Evolutionary conservation across 1,140 invertebrate genomes (phyloP).

Genomic region (Leptopilina clavipes): DNA sequence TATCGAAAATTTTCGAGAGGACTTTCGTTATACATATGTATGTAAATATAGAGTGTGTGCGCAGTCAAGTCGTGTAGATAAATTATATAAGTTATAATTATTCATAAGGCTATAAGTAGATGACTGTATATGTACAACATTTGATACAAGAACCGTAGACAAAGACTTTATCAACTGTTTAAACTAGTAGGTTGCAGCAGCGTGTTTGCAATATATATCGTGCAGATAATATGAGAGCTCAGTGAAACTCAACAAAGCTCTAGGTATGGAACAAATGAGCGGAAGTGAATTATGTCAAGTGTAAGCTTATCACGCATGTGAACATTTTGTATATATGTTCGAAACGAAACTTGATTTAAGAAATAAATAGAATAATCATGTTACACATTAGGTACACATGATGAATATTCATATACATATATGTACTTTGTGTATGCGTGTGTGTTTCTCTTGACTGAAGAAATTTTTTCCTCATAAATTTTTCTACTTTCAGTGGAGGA

Average conservation of each 20-base stretch:
- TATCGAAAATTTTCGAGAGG: too few species aligned
- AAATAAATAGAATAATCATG: background rate
- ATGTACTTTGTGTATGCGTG: background rate
- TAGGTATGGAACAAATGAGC: background rate
- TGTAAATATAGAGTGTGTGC: too few species aligned
- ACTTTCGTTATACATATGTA: background rate
- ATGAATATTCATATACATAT: conserved; percentile 1
- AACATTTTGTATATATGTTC: background rate
- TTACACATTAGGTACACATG: background rate
- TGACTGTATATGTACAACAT: conserved; percentile 1
- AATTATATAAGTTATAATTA: conserved; percentile 17
- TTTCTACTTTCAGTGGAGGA: too few species aligned
- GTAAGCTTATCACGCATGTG: conserved; percentile 7
- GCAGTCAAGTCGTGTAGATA: background rate
- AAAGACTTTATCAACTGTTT: conserved; percentile 20
- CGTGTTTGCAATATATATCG: conserved; percentile 16
- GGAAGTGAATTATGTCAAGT: conserved; percentile 20
- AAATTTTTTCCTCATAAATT: background rate
- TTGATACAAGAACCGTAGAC: conserved; percentile 19
- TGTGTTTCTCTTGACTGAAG: too few species aligned
- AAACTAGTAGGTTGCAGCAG: background rate
- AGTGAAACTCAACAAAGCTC: conserved; percentile 15
- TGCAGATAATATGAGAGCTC: conserved; percentile 11
- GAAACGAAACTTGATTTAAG: conserved; percentile 2
- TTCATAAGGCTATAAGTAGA: conserved; percentile 14